Base-by-base conservation (phyloP, 2,797 vertebrate genomes). In the Gymnopithys bicolor region DNA sequence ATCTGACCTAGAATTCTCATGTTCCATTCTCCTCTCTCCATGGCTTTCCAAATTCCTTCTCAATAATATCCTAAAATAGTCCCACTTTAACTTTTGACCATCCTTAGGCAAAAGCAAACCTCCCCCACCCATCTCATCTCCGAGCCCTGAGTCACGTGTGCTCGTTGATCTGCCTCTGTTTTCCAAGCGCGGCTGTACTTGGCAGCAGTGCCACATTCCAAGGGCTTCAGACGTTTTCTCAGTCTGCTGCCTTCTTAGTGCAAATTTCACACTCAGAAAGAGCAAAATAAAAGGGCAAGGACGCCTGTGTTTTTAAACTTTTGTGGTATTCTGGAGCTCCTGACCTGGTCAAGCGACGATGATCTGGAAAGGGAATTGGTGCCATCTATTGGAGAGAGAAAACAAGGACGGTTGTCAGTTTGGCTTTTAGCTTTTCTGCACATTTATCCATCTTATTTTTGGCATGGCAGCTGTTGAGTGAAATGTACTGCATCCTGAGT, bases 321-420 rank as follows among this genome's bases (percentile, higher is more conserved):
- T 82, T 39, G 14, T 9, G 45, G 32, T 60, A 75, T 59, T 85
- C 53, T 28, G 59, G 49, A 94, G 39, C 28, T 73, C 25, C 81
- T 33, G 59, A 62, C 32, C 43, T 48, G 45, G 33, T 74, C 63
- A 63, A 8, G 11, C 0, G 0, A 52, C 0, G 1, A 35, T 5
- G 25, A 67, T 63, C 60, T 86, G 64, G 62, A 83, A 95, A 96
- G 96, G 69, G 92, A 93, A 75, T 6, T 96, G 85, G 73, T 95
- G 94, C 96, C 96, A 96, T 76, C 96, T 97, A 58, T 77, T 71
- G 96, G 96, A 89, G 84, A 77, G 37, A 70, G 9, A 60, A 95
- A 84, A 87, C 27, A 82, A 75, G 37, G 69, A 46, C 15, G 48
- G 12, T 23, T 4, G 1, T 56, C 69, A 19, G 12, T 33, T 87